Evolutionary conservation across 2,888 invertebrate genomes (phyloP), one percentile per base, ranked within the genome.

Genomic region (Drosophila subsilvestris): DNA sequence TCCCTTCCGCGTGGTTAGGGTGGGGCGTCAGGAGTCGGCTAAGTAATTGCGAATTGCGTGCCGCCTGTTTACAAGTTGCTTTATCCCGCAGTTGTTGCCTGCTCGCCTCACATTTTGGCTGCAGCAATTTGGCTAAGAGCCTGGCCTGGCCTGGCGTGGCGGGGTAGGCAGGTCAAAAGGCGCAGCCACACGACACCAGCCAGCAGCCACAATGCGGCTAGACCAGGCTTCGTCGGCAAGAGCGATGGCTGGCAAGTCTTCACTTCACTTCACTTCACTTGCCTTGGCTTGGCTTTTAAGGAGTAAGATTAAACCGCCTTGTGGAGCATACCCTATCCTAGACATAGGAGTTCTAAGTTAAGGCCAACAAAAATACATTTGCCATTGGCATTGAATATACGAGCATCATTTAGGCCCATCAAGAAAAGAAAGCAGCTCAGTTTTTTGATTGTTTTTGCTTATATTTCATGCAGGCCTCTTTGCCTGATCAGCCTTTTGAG

Each of bases 101-200:
- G 22, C 18, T 42, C 7, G 58, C 18, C 14, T 42, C 43, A 42
- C 18, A 44, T 59, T 43, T 43, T 43, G 57, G 72, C 44, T 73
- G 79, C 88, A 84, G 84, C 75, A 86, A 86, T 86, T 89, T 88
- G 88, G 78, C 86, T 89, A 83, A 89, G 83, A 88, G 88, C 86
- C 73, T 68, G 25, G 5, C 25, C 25, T 25, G 25, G 51, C 29
- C 60, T 42, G 47, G 67, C 44, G 4, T 56, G 25, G 59, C 22
- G 22, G 69, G 68, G 45, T 79, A 76, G 86, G 75, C 80, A 83
- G 88, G 88, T 88, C 89, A 83, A 78, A 88, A 76, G 81, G 81
- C 86, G 76, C 72, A 68, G 78, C 57, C 70, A 70, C 78, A 79
- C 75, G 71, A 66, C 62, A 74, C 54, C 75, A 63, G 61, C 63